A percentile compares a stretch with the other conserved stretches of the same genome.
These are phyloP conservation scores for Gisinianus flammeolus DNA, from an alignment of 2,888 invertebrate genomes.

Conservation along the genomic window DNA sequence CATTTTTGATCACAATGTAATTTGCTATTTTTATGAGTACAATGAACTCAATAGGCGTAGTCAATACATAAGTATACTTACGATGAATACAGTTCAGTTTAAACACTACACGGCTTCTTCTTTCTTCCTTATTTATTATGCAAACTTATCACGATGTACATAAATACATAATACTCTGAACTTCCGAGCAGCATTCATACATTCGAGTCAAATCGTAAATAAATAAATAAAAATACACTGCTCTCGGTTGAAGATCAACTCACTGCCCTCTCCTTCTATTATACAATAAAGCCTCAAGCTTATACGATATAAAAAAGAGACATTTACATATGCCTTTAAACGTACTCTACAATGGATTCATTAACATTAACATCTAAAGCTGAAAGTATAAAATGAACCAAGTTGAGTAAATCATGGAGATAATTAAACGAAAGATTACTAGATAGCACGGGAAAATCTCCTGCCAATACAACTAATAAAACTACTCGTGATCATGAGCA, in stretches of 20 bases:
- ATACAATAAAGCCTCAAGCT: no score
- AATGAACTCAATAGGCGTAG: conserved; percentile 21
- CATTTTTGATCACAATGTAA: not conserved
- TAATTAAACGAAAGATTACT: not conserved
- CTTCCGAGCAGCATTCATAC: not conserved
- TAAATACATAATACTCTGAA: not conserved
- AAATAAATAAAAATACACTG: not conserved
- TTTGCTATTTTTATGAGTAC: conserved; percentile 31
- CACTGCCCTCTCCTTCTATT: no score
- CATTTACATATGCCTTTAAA: no score
- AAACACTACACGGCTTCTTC: not conserved
- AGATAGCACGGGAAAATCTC: not conserved
- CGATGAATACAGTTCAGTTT: not conserved
- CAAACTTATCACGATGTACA: not conserved
- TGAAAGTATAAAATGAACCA: not conserved
- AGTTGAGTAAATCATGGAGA: not conserved
- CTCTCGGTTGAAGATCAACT: not conserved
- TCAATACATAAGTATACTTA: not conserved
- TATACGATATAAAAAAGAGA: no score
- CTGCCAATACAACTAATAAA: not conserved
- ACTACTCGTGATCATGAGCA: not conserved
- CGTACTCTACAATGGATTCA: no score
- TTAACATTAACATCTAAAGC: no score
- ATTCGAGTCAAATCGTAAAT: not conserved
- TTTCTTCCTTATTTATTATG: not conserved